Evolutionary conservation across 2,888 invertebrate genomes (phyloP).

Genomic region (Diogma glabrata): DNA sequence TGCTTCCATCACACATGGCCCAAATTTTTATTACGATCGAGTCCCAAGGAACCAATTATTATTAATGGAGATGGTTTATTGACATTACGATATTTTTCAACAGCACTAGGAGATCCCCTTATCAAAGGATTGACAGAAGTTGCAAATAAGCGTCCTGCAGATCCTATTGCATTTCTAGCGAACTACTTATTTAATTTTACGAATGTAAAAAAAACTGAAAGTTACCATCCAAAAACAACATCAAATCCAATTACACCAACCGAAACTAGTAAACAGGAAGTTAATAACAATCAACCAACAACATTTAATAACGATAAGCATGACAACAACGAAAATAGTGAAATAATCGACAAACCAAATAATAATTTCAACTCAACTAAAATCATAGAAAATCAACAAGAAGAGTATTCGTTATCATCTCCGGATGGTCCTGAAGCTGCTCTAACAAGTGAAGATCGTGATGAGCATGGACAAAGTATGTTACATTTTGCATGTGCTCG

Average conservation of each 20-base stretch:
- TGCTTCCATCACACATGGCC: too few relatives aligned
- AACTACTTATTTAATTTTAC: slow-evolving; percentile 76
- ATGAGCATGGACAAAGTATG: slow-evolving; percentile 83
- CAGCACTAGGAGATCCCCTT: slow-evolving; percentile 80
- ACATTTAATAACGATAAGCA: slow-evolving; percentile 2
- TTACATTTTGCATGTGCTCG: slow-evolving; percentile 79
- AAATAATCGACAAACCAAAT: slow-evolving; percentile 1
- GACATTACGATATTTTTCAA: neutral
- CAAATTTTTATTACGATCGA: too few relatives aligned
- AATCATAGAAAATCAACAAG: slow-evolving; percentile 9
- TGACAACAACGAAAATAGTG: slow-evolving; percentile 1
- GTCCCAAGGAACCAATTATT: too few relatives aligned
- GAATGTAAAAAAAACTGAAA: slow-evolving; percentile 26
- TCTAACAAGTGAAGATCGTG: slow-evolving; percentile 53
- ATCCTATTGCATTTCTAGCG: slow-evolving; percentile 81
- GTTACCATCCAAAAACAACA: too few relatives aligned
- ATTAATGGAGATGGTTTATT: neutral
- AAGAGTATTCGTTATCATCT: slow-evolving; percentile 17
- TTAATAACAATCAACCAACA: too few relatives aligned
- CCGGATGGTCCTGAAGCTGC: slow-evolving; percentile 46
- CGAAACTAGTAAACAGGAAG: neutral
- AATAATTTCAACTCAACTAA: neutral
- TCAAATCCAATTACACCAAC: too few relatives aligned
- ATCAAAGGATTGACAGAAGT: slow-evolving; percentile 87
- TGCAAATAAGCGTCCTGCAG: slow-evolving; percentile 72